Base-by-base conservation (phyloP, 2,888 invertebrate species). In the Xestia c-nigrum region DNA sequence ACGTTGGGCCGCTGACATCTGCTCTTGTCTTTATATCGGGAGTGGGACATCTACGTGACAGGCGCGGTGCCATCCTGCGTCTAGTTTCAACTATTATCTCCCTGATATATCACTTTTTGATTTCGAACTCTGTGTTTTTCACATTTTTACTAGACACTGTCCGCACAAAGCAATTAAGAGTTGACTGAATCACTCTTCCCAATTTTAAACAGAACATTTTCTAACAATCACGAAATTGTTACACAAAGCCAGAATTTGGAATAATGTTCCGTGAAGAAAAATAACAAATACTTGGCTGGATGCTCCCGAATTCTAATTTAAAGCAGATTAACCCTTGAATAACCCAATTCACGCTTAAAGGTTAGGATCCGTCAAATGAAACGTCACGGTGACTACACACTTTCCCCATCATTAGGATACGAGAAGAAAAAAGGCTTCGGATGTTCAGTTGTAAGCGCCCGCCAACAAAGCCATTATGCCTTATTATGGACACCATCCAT, bases 391-490 rank as follows among this genome's bases (percentile, higher is more conserved):
- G 95, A 96, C 93, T 91, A 88, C 85, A 94, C 94, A 92, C 90
- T 96, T 95, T 96, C 92, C 93, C 89, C 91, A 92, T 96, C 95
- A 95, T 96, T 95, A 96, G 92, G 91, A 93, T 91, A 88, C 89
- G 87, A 91, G 90, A 90, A 94, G 94, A 95, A 95, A 96, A 96
- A 94, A 95, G 93, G 89, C 93, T 93, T 93, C 89, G 92, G 91
- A 93, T 91, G 93, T 92, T 94, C 92, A 92, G 93, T 94, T 92
- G 93, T 93, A 93, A 94, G 94, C 94, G 94, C 93, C 94, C 95
- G 94, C 94, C 94, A 95, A 95, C 94, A 95, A 96, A 96, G 93
- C 95, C 95, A 96, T 96, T 96, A 96, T 94, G 95, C 94, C 95
- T 94, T 96, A 96, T 96, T 96, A 96, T 94, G 94, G 93, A 92